phyloP scores from a whole-genome alignment of 2,113 vertebrate genomes.

The Hipposideros armiger region DNA sequence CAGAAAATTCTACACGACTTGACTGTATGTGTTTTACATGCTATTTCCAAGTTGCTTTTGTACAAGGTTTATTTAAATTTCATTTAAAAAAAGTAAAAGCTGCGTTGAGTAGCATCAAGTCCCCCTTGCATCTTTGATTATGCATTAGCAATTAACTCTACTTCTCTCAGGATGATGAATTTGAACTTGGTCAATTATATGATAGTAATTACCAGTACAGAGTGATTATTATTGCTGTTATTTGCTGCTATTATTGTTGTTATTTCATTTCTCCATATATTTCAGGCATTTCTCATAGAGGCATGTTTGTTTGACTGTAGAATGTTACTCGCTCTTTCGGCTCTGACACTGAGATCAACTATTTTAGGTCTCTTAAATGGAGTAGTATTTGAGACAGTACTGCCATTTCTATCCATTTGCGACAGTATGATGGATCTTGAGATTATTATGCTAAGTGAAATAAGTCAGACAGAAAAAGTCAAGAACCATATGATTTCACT shows the following conservation, averaged over 20 bases:
- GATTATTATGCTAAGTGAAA: no score
- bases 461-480: no score
- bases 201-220: conserved; percentile 77
- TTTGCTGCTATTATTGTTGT: neutral
- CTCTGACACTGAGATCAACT: conserved; percentile 67
- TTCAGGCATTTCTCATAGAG: conserved; percentile 53
- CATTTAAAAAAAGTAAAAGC: conserved; percentile 30
- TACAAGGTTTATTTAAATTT: conserved; percentile 71
- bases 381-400: neutral
- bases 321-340: conserved; percentile 41
- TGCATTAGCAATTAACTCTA: conserved; percentile 78
- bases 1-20: neutral
- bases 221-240: conserved; percentile 65
- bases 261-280: conserved; percentile 48
- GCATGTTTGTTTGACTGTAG: neutral
- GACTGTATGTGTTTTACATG: conserved; percentile 42
- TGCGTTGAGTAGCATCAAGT: conserved; percentile 68
- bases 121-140: conserved; percentile 67
- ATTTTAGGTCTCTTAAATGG: neutral
- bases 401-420: no score
- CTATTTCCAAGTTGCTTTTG: conserved; percentile 66
- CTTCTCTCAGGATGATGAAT: conserved; percentile 80
- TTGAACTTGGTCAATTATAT: conserved; percentile 84
- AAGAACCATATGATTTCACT: no score
- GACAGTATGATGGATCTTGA: no score